Evolutionary conservation across 2,113 vertebrate species (phyloP), one percentile per base, ranked within the genome.

Genomic region (Sebastes schlegelii): DNA sequence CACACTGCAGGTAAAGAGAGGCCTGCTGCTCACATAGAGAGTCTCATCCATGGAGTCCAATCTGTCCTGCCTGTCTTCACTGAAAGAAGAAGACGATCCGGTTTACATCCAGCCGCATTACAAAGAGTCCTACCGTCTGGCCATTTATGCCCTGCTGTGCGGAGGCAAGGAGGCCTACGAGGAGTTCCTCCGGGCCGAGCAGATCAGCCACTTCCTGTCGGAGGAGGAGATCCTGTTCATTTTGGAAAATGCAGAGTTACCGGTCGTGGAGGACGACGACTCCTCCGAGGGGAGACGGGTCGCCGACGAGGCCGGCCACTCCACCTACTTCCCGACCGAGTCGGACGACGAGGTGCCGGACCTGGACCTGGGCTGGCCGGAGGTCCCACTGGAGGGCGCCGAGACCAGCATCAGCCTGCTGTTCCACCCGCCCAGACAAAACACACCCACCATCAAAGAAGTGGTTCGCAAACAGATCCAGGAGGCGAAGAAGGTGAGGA

Each of bases 271-370:
- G 54, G 96, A 88, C 2, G 83, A 88, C 2, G 40, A 57, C 3
- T 7, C 9, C 42, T 4, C 69, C 4, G 93, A 93, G 14, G 82
- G 78, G 2, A 87, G 74, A n/a, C 90, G 84, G 49, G 74, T 78
- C 69, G 23, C 80, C 10, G 90, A 82, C 1, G 94, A 95, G 71
- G 92, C 92, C 61, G 76, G 82, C 2, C 96, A 95, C 5, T 99
- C 98, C 72, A 98, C 97, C 0, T 99, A 99, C 81, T 98, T 97
- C 95, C 97, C 97, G 0, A 34, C 94, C 6, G 96, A 97, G 68
- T 99, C 98, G 0, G 98, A 99, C 21, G 96, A 96, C 77, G 97
- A 97, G 92, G 96, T 97, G 57, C 97, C 98, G 11, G 97, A 98
- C 85, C 95, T 98, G 81, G 97, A 99, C 52, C 91, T 99, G 86